Percentiles rank a stretch among this genome's conserved stretches.
These are phyloP conservation scores for Vireo altiloquus DNA, from an alignment of 2,113 vertebrate genomes.

Conservation along the genomic window DNA sequence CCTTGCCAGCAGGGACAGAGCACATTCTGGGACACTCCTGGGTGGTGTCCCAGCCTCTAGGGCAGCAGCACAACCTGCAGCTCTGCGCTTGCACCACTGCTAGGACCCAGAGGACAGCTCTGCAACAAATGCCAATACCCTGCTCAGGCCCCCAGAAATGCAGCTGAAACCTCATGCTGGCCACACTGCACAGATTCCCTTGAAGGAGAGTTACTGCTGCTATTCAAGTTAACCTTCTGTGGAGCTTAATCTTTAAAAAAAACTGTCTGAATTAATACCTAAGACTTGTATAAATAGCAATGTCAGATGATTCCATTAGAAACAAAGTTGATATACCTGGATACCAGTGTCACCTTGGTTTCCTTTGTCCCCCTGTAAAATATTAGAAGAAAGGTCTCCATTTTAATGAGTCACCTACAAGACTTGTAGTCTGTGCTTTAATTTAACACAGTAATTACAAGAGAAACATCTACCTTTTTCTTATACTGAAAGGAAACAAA, in stretches of 20 bases:
- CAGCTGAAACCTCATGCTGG: background rate
- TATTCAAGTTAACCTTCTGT: background rate
- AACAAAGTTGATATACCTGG: slow-evolving; percentile 68
- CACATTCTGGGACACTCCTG: rapidly evolving
- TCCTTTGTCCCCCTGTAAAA: slow-evolving; percentile 81
- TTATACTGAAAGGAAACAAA: background rate
- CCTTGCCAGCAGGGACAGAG: background rate
- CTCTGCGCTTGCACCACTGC: rapidly evolving
- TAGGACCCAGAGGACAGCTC: background rate
- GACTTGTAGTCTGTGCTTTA: background rate
- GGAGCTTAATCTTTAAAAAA: background rate
- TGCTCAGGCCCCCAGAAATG: background rate
- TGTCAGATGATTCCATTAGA: background rate
- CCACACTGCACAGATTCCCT: background rate
- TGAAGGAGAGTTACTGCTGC: background rate
- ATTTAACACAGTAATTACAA: background rate
- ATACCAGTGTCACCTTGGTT: slow-evolving; percentile 74
- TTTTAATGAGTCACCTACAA: background rate
- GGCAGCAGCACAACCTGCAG: background rate
- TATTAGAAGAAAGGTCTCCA: background rate
- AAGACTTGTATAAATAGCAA: background rate
- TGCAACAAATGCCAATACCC: background rate
- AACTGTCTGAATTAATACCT: background rate
- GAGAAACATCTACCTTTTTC: background rate
- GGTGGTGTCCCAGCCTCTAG: background rate